Conservation (phyloP, 2,888 invertebrate species). For the Brachyopa scutellaris region DNA sequence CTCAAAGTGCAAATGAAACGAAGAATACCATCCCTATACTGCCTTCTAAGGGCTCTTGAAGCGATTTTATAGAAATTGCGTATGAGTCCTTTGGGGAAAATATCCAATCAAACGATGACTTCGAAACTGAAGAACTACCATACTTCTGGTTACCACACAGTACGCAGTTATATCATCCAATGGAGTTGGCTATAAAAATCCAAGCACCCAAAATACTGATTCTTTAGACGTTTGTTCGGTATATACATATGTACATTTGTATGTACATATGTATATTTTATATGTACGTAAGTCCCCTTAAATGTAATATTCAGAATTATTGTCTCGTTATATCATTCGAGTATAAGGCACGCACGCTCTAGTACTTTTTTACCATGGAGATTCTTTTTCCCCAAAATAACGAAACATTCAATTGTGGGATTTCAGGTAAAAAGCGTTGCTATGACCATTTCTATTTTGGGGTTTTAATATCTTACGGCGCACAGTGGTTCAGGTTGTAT, state of each 20-base stretch:
- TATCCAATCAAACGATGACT: constrained; percentile 21
- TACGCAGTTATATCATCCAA: not conserved
- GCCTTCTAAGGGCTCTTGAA: constrained; percentile 46
- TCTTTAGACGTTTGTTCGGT: not conserved
- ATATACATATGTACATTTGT: too few species aligned
- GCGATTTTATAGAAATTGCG: constrained; percentile 53
- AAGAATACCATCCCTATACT: constrained; percentile 24
- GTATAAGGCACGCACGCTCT: not conserved
- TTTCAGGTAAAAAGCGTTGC: constrained; percentile 1
- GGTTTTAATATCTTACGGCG: too few species aligned
- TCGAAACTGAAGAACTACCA: constrained; percentile 3
- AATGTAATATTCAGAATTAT: constrained; percentile 38
- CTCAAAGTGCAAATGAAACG: constrained; percentile 18
- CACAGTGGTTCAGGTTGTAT: too few species aligned
- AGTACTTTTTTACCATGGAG: constrained; percentile 6
- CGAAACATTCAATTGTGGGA: constrained; percentile 4
- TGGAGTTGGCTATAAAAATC: constrained; percentile 32
- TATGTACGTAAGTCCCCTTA: constrained; percentile 10
- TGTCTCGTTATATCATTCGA: constrained; percentile 34
- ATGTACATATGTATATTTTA: too few species aligned
- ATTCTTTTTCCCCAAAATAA: constrained; percentile 2
- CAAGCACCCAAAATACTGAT: constrained; percentile 29
- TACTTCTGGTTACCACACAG: not conserved
- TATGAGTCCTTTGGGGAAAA: constrained; percentile 38
- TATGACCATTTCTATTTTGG: not conserved